Evolutionary conservation across 2,888 invertebrate species (phyloP).

Genomic region (Heteropelma amictum): DNA sequence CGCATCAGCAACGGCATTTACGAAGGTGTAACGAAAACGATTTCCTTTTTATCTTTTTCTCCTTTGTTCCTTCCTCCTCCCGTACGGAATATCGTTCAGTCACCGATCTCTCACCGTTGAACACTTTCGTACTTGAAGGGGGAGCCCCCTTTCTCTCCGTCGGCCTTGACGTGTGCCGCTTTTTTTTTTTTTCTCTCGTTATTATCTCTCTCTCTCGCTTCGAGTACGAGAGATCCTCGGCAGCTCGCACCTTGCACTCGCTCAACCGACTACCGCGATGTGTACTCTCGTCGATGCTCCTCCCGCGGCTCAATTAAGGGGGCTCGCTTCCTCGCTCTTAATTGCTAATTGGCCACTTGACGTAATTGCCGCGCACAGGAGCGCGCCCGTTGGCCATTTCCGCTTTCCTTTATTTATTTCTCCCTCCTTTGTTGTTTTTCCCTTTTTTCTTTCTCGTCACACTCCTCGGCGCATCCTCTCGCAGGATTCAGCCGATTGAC

Average conservation of each 20-base stretch:
- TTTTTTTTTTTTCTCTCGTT: background rate
- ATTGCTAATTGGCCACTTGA: conserved; percentile 75
- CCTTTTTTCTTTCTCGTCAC: background rate
- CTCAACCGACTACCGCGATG: conserved; percentile 38
- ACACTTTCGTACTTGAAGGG: background rate
- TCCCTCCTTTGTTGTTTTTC: conserved; percentile 7
- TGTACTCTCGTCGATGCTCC: conserved; percentile 45
- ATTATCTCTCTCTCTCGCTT: conserved; percentile 17
- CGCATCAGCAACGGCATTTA: conserved; percentile 1
- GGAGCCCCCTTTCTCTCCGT: background rate
- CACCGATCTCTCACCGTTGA: conserved; percentile 1
- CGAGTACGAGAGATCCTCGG: conserved; percentile 37
- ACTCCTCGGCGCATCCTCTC: background rate
- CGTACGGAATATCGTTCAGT: conserved; percentile 17
- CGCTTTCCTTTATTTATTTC: conserved; percentile 69
- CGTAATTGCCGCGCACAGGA: conserved; percentile 72
- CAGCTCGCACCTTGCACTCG: conserved; percentile 42
- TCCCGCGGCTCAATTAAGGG: conserved; percentile 67
- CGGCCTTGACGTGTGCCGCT: conserved; percentile 33
- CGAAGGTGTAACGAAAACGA: conserved; percentile 18
- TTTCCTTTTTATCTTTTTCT: conserved; percentile 9
- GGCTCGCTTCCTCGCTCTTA: conserved; percentile 71
- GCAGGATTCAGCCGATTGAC: no score
- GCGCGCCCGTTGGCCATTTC: conserved; percentile 71
- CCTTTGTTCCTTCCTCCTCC: background rate